phyloP scores from a whole-genome alignment of 2,888 invertebrate genomes.

The Stenodema calcarata region DNA sequence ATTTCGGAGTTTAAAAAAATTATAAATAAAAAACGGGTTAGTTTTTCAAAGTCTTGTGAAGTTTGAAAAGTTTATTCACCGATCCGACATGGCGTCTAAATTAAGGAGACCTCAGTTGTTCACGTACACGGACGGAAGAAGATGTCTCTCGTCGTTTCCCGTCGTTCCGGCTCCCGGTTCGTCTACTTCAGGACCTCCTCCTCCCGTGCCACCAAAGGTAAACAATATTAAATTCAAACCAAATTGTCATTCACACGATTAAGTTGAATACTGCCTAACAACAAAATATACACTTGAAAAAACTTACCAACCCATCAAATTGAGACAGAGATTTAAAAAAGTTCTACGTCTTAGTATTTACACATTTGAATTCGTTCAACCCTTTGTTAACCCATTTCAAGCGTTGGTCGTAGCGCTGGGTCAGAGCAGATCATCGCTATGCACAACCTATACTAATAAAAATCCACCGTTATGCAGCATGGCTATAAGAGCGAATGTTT shows the following conservation, averaged over 20 bases:
- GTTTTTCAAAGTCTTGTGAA: neutral
- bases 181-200: neutral
- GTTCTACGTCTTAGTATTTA: too few species aligned
- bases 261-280: too few species aligned
- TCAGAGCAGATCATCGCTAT: too few species aligned
- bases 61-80: neutral
- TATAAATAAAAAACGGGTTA: neutral
- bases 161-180: neutral
- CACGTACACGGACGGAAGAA: constrained; percentile 52
- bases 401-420: too few species aligned
- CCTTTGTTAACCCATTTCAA: too few species aligned
- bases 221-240: neutral
- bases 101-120: constrained; percentile 53
- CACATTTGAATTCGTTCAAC: too few species aligned
- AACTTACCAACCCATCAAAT: too few species aligned
- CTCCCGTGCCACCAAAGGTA: constrained; percentile 49
- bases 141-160: constrained; percentile 52
- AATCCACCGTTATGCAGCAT: too few species aligned
- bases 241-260: neutral
- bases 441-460: too few species aligned
- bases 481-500: too few species aligned
- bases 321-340: too few species aligned
- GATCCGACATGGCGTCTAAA: constrained; percentile 50
- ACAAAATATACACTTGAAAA: too few species aligned
- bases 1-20: neutral